These are phyloP conservation scores for Drosophila eohydei DNA, from an alignment of 2,888 invertebrate species.

Conservation along the genomic window DNA sequence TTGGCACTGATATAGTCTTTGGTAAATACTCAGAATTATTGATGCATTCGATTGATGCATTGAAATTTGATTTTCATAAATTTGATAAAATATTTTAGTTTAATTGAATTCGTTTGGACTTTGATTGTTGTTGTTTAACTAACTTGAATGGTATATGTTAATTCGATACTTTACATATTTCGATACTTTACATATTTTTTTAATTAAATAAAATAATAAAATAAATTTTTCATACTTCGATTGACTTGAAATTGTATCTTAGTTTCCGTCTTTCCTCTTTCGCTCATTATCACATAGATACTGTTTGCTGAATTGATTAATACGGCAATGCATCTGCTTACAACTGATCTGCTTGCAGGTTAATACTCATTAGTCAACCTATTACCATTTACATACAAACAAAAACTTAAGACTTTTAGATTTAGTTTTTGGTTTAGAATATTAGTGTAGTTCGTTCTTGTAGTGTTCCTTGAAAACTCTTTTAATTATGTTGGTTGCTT, in stretches of 20 bases:
- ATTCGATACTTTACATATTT: not conserved
- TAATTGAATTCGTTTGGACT: not conserved
- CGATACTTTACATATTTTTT: not conserved
- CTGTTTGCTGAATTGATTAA: too few relatives aligned
- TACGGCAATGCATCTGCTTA: too few relatives aligned
- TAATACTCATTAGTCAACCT: too few relatives aligned
- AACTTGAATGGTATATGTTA: not conserved
- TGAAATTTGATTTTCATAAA: constrained; percentile 27
- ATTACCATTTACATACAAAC: too few relatives aligned
- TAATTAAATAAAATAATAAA: not conserved
- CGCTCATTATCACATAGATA: not conserved
- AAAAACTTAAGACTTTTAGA: too few relatives aligned
- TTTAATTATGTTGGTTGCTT: constrained; percentile 1
- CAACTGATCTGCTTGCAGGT: too few relatives aligned
- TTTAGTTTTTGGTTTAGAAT: too few relatives aligned
- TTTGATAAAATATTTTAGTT: constrained; percentile 14
- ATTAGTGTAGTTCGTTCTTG: too few relatives aligned
- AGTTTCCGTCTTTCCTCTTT: too few relatives aligned
- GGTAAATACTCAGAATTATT: not conserved
- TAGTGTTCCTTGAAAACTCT: too few relatives aligned
- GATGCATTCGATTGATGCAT: constrained; percentile 6
- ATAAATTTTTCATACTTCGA: too few relatives aligned
- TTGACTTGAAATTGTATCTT: too few relatives aligned
- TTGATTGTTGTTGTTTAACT: not conserved
- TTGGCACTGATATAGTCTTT: constrained; percentile 23